Evolutionary conservation across 2,888 invertebrate genomes (phyloP).

Genomic region (Dromius quadrimaculatus): DNA sequence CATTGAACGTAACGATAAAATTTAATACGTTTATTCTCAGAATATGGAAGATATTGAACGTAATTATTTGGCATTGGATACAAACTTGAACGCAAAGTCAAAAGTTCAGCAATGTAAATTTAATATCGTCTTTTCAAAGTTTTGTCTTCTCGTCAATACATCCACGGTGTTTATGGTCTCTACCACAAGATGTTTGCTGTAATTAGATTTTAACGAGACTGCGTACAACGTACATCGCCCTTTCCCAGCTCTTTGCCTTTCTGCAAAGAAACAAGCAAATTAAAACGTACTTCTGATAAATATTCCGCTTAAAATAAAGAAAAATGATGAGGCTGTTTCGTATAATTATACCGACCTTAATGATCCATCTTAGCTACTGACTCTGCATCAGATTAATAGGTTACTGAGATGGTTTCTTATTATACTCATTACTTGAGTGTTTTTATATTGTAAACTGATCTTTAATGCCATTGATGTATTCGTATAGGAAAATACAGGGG

Average conservation of each 20-base stretch:
- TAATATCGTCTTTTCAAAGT: too few relatives aligned
- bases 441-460: neutral
- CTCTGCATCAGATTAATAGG: conserved; percentile 14
- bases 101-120: too few relatives aligned
- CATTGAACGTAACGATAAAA: too few relatives aligned
- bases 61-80: too few relatives aligned
- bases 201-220: conserved; percentile 33
- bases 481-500: too few relatives aligned
- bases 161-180: too few relatives aligned
- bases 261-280: conserved; percentile 17
- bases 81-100: too few relatives aligned
- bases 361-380: conserved; percentile 8
- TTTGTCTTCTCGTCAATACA: too few relatives aligned
- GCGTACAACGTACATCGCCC: neutral
- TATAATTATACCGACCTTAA: conserved; percentile 24
- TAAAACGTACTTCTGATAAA: conserved; percentile 33
- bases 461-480: neutral
- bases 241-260: neutral
- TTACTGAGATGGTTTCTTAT: neutral
- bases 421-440: neutral
- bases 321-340: conserved; percentile 23
- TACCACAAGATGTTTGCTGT: conserved; percentile 12
- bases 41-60: too few relatives aligned
- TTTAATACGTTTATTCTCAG: too few relatives aligned
- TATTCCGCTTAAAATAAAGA: conserved; percentile 18